Conservation (phyloP, 1,140 invertebrate species). For the Hetaerina americana region DNA sequence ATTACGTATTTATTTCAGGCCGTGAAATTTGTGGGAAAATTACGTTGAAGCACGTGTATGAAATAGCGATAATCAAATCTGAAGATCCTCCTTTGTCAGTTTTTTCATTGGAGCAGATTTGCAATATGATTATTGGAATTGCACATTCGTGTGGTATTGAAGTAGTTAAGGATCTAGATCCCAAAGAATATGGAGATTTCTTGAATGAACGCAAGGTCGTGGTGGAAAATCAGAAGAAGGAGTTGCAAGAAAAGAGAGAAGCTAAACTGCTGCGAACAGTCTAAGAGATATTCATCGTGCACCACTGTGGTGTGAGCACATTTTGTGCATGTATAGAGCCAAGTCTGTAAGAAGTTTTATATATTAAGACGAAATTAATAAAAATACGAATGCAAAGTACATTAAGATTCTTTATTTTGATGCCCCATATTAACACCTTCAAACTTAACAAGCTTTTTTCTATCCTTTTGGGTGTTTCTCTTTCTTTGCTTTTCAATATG, state of each 20-base stretch:
- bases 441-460: constrained; percentile 17
- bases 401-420: too few relatives aligned
- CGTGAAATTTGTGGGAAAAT: constrained; percentile 78
- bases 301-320: too few relatives aligned
- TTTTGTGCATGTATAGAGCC: too few relatives aligned
- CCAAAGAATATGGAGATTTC: constrained; percentile 73
- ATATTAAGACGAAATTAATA: too few relatives aligned
- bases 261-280: constrained; percentile 80
- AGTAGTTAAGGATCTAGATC: constrained; percentile 68
- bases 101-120: constrained; percentile 58
- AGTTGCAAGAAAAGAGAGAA: constrained; percentile 75
- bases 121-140: constrained; percentile 58
- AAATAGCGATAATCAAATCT: constrained; percentile 91
- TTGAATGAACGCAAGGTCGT: constrained; percentile 59
- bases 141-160: constrained; percentile 73
- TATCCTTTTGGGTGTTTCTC: constrained; percentile 36
- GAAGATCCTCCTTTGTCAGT: constrained; percentile 64
- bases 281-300: too few relatives aligned
- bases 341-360: too few relatives aligned
- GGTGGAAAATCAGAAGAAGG: constrained; percentile 58
- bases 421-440: neutral
- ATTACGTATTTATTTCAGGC: constrained; percentile 33
- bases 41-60: constrained; percentile 92
- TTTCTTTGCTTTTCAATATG: constrained; percentile 59
- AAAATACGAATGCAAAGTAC: too few relatives aligned